phyloP scores from a whole-genome alignment of 1,140 invertebrate genomes.

The Cyrtorhinus lividipennis region DNA sequence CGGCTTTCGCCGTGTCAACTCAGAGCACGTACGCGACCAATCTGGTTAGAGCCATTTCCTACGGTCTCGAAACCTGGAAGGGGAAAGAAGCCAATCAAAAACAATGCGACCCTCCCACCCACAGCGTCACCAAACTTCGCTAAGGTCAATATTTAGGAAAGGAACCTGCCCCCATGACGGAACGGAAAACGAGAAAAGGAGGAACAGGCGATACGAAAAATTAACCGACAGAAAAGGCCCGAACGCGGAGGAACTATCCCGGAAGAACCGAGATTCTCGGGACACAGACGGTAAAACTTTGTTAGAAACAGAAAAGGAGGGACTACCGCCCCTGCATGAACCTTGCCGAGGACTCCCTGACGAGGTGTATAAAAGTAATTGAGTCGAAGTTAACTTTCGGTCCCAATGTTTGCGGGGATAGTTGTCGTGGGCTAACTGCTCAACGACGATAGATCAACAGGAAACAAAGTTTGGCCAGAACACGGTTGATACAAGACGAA shows the following conservation, averaged over 20 bases:
- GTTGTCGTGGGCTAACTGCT: no score
- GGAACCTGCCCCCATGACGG: not conserved
- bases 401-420: no score
- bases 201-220: not conserved
- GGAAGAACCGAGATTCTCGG: not conserved
- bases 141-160: slow-evolving; percentile 6
- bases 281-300: not conserved
- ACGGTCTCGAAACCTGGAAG: not conserved
- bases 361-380: not conserved
- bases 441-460: no score
- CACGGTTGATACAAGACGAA: no score
- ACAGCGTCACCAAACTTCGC: no score
- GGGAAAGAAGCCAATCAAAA: slow-evolving; percentile 2
- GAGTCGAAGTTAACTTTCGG: no score
- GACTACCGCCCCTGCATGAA: not conserved
- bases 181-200: not conserved
- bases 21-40: slow-evolving; percentile 3
- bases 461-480: no score
- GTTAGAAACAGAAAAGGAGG: not conserved
- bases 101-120: not conserved
- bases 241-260: not conserved
- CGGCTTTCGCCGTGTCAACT: not conserved
- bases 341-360: not conserved
- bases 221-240: not conserved
- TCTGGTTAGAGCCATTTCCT: slow-evolving; percentile 1